Base-by-base conservation (phyloP, 2,113 vertebrate genomes). In the Elephas maximus region DNA sequence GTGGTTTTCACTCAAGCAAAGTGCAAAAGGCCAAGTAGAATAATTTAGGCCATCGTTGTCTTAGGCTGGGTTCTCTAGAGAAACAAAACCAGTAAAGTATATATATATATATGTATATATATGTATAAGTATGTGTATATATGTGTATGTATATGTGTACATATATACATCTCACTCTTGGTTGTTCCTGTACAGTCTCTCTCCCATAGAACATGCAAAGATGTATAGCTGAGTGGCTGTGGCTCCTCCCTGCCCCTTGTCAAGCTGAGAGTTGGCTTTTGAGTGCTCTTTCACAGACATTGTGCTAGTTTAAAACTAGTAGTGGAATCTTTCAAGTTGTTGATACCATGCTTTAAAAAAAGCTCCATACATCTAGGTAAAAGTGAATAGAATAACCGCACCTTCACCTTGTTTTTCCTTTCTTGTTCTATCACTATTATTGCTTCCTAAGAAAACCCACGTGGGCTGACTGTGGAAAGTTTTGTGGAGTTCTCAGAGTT, bases 11-110 rank as follows among this genome's bases (percentile, higher is more conserved):
- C 48, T 89, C 26, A 83, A 33, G 48, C 65, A 92, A 88, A 83
- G 67, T 94, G 14, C 37, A 89, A 91, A 96, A 96, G 73, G 78
- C 8, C 44, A 92, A 86, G 15, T 63, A 74, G 77, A 97, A 97
- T 86, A 92, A 96, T 80, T 95, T 84, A 89, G 88, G 77, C 5
- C 51, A 85, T 92, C 53, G 15, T 17, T 57, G 11, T 57, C 12
- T 57, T 57, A 57, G 53, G 53, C 53, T 12, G 53, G 11, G 53
- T 57, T 57, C 53, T 57, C 53, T 57, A 57, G 53, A 57, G 53
- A 57, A 57, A 14, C 15, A 57, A 57, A 57, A 57, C 53, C 53
- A 57, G 15, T 57, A 57, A 57, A 57, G 4, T 14, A 15, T 57
- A 17, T 57, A 17, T 15, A 15, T 57, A 17, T 57, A 57, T 57